Evolutionary conservation across 2,888 invertebrate species (phyloP).

Genomic region (Lottia scabra): DNA sequence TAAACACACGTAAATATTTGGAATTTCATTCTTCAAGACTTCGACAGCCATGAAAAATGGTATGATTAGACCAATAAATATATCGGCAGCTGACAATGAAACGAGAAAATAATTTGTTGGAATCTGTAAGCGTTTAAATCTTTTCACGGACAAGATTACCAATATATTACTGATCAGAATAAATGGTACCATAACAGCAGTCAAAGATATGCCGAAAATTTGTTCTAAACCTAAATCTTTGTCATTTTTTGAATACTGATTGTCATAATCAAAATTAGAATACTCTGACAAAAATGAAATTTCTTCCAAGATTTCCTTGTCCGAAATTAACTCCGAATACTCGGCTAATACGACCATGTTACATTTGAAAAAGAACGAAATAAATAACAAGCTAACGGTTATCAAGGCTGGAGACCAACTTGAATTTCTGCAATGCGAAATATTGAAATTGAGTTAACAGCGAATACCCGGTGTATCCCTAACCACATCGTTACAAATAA

Average conservation of each 20-base stretch:
- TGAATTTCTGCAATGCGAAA: no score
- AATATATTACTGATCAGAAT: conserved; percentile 75
- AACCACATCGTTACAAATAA: no score
- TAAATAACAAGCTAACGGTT: no score
- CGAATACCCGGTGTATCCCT: no score
- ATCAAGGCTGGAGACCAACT: no score
- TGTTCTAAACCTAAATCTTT: conserved; percentile 18
- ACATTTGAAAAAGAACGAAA: no score
- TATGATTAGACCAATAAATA: conserved; percentile 75
- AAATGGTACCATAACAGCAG: conserved; percentile 68
- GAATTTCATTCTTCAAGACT: conserved; percentile 69
- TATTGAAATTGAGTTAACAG: no score
- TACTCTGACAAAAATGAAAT: not conserved
- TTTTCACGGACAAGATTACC: conserved; percentile 74
- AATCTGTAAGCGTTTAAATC: conserved; percentile 75
- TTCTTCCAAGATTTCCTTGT: conserved; percentile 15
- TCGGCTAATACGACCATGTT: not conserved
- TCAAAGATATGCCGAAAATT: conserved; percentile 31
- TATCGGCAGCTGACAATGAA: conserved; percentile 75
- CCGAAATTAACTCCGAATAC: not conserved
- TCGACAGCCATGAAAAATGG: conserved; percentile 75
- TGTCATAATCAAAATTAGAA: not conserved
- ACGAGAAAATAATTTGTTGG: conserved; percentile 76
- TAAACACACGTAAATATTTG: conserved; percentile 71
- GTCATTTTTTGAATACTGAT: not conserved